A percentile compares a stretch with the other conserved stretches of the same genome.
phyloP scores from a whole-genome alignment of 2,888 invertebrate genomes.

The Tiphia femorata region DNA sequence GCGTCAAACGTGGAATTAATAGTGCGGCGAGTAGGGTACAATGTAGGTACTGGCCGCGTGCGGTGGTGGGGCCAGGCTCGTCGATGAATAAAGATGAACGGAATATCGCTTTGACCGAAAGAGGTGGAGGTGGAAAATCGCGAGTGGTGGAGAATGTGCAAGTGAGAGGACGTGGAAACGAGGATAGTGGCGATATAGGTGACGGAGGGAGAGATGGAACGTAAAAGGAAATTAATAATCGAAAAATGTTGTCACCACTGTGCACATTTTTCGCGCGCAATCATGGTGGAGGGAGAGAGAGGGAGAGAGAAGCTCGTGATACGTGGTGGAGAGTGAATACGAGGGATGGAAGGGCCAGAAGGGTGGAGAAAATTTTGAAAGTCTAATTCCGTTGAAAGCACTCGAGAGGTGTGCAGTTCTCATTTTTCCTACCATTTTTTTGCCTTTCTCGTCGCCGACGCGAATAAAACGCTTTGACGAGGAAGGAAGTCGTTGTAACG shows the following conservation, averaged over 20 bases:
- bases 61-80: slow-evolving; percentile 8
- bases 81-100: slow-evolving; percentile 49
- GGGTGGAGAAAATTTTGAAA: slow-evolving; percentile 31
- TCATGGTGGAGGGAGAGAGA: no score
- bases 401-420: slow-evolving; percentile 35
- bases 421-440: slow-evolving; percentile 24
- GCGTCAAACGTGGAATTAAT: slow-evolving; percentile 49
- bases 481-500: no score
- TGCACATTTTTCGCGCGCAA: no score
- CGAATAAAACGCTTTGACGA: slow-evolving; percentile 46
- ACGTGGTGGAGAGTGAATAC: no score
- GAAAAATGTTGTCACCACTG: slow-evolving; percentile 9
- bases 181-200: slow-evolving; percentile 5
- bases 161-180: background rate
- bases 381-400: slow-evolving; percentile 45
- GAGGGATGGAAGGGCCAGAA: no score
- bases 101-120: slow-evolving; percentile 38
- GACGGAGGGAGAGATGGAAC: background rate
- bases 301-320: no score
- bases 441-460: background rate
- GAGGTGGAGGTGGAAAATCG: slow-evolving; percentile 3
- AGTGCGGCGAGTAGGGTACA: slow-evolving; percentile 42
- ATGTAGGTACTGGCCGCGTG: slow-evolving; percentile 30
- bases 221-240: slow-evolving; percentile 44
- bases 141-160: background rate